Conservation (phyloP, 2,888 invertebrate species). For the Megaustenia siamemsis region DNA sequence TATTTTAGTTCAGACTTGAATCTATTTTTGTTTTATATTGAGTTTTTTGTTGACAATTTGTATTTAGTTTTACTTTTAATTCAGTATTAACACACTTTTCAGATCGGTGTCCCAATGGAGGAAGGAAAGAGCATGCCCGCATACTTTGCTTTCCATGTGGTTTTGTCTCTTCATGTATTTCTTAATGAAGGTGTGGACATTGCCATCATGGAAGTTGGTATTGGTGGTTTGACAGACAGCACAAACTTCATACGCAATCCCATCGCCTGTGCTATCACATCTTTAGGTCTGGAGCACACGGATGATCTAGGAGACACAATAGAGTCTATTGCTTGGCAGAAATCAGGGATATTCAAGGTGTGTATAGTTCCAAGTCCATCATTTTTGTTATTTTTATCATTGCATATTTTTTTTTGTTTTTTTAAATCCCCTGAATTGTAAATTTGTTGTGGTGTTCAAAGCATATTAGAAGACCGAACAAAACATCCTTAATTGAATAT, state of each 20-base stretch:
- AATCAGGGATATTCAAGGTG: constrained; percentile 95
- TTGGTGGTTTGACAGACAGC: constrained; percentile 95
- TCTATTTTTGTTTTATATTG: too few species aligned
- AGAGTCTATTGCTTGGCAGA: constrained; percentile 94
- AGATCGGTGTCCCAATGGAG: constrained; percentile 21
- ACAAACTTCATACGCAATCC: constrained; percentile 95
- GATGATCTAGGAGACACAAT: constrained; percentile 90
- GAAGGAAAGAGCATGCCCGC: constrained; percentile 86
- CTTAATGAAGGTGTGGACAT: constrained; percentile 89
- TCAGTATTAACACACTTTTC: neutral
- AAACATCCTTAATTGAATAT: too few species aligned
- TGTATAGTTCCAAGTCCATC: neutral
- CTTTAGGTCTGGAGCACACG: constrained; percentile 90
- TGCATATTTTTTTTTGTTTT: too few species aligned
- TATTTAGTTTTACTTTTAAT: neutral
- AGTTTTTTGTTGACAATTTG: too few species aligned
- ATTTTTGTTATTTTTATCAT: neutral
- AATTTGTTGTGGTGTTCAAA: too few species aligned
- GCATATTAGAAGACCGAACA: too few species aligned
- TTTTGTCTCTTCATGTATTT: constrained; percentile 94
- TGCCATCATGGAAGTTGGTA: constrained; percentile 96
- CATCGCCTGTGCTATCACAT: constrained; percentile 92
- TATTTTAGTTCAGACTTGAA: too few species aligned
- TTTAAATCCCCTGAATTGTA: too few species aligned
- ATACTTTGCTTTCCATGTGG: constrained; percentile 96